These are phyloP conservation scores for Palythoa caribaeorum DNA, from an alignment of 92 coral and sea anemone genomes.

Conservation along the genomic window DNA sequence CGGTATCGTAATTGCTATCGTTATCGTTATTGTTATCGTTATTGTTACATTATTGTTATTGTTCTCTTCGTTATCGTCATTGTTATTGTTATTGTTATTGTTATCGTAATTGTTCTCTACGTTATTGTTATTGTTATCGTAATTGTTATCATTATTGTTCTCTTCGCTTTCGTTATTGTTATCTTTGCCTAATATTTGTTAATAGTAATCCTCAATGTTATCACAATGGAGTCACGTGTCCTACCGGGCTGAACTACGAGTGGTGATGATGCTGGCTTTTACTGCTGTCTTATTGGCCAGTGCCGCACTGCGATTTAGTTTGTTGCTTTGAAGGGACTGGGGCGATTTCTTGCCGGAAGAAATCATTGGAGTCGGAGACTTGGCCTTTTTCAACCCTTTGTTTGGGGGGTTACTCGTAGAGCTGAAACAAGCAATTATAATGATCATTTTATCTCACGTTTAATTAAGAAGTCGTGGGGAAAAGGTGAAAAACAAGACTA, in stretches of 20 bases:
- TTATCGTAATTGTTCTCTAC: neutral
- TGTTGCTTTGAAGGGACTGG: neutral
- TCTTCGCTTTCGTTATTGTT: neutral
- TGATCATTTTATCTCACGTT: too few species aligned
- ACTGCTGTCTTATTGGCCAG: conserved; percentile 18
- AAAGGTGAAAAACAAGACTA: neutral
- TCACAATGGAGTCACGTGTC: neutral
- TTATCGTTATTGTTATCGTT: too few species aligned
- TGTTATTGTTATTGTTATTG: neutral
- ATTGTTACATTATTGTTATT: too few species aligned
- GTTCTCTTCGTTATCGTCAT: neutral
- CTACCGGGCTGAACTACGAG: conserved; percentile 41
- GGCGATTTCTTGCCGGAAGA: conserved; percentile 12
- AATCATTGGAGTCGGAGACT: neutral
- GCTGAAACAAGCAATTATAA: neutral
- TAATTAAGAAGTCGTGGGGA: neutral
- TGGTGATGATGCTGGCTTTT: conserved; percentile 35
- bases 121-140: too few species aligned
- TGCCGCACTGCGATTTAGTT: conserved; percentile 1
- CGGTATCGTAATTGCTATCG: too few species aligned
- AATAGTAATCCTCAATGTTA: neutral
- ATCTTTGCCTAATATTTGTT: too few species aligned
- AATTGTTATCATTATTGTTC: too few species aligned
- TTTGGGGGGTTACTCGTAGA: neutral
- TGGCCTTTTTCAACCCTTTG: conserved; percentile 23